Conservation (phyloP, 2,113 vertebrate genomes). For the Prionailurus viverrinus region DNA sequence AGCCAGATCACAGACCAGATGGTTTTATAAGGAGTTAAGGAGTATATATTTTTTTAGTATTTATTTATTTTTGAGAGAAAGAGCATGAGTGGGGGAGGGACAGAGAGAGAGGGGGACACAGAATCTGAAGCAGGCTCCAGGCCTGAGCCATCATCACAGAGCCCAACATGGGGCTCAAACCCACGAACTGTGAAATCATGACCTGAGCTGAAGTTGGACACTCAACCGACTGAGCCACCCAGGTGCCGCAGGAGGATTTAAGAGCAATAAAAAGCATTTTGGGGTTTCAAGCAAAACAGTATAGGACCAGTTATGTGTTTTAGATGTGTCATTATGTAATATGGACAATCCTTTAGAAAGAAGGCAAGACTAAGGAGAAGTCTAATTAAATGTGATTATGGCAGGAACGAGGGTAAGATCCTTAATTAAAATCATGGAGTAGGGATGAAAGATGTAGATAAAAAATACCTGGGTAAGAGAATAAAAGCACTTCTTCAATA, state of each 20-base stretch:
- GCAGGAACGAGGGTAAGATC: neutral
- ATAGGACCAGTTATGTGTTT: neutral
- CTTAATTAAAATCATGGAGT: neutral
- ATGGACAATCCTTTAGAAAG: neutral
- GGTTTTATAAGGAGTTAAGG: neutral
- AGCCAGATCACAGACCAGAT: neutral
- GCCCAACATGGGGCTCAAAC: too few relatives aligned
- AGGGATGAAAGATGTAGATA: neutral
- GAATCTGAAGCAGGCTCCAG: too few relatives aligned
- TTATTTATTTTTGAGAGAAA: too few relatives aligned
- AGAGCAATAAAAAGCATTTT: neutral
- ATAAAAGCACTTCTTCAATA: neutral
- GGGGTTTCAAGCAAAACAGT: neutral
- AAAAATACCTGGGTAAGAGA: conserved; percentile 20
- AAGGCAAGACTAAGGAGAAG: neutral
- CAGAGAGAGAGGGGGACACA: too few relatives aligned
- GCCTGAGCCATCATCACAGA: too few relatives aligned
- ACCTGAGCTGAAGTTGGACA: too few relatives aligned
- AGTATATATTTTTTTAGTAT: neutral
- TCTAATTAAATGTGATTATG: conserved; percentile 4
- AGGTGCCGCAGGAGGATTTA: neutral
- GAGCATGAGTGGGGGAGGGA: too few relatives aligned
- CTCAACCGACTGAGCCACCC: too few relatives aligned
- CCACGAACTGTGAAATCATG: too few relatives aligned
- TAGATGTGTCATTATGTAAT: neutral